phyloP scores from a whole-genome alignment of 2,888 invertebrate genomes.

The Scaeva pyrastri region DNA sequence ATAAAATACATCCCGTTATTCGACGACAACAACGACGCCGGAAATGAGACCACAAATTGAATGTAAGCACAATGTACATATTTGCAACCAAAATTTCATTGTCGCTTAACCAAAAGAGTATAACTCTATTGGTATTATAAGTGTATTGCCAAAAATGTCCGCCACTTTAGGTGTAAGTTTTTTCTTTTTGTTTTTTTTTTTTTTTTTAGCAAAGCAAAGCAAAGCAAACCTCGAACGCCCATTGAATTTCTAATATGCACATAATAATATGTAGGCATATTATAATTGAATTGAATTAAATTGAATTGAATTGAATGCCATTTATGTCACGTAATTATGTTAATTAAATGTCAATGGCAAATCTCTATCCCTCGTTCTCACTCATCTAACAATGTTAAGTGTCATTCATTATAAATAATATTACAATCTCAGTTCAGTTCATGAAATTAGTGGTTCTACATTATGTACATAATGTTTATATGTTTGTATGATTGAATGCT shows the following conservation, averaged over 20 bases:
- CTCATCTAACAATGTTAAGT: slow-evolving; percentile 18
- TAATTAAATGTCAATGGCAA: slow-evolving; percentile 66
- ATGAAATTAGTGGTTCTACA: background rate
- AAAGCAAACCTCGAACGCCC: slow-evolving; percentile 40
- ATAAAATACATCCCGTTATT: too few species aligned
- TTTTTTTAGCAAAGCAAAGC: background rate
- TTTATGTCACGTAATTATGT: slow-evolving; percentile 69
- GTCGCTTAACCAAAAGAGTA: background rate
- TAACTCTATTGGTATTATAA: background rate
- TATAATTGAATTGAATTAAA: slow-evolving; percentile 16
- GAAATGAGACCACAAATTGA: slow-evolving; percentile 20
- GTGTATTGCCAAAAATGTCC: background rate
- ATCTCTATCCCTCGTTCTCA: slow-evolving; percentile 40
- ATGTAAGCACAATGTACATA: background rate
- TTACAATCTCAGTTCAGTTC: slow-evolving; percentile 36
- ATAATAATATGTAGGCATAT: background rate
- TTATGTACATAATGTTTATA: background rate
- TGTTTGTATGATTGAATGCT: background rate
- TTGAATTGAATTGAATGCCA: slow-evolving; percentile 38
- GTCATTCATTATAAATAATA: slow-evolving; percentile 11
- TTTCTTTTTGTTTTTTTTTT: background rate
- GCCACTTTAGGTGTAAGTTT: slow-evolving; percentile 7
- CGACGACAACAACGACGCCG: background rate
- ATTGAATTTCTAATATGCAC: slow-evolving; percentile 48
- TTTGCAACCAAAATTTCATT: slow-evolving; percentile 20